Conservation (phyloP, 2,113 vertebrate genomes). For the Uropsilus gracilis region DNA sequence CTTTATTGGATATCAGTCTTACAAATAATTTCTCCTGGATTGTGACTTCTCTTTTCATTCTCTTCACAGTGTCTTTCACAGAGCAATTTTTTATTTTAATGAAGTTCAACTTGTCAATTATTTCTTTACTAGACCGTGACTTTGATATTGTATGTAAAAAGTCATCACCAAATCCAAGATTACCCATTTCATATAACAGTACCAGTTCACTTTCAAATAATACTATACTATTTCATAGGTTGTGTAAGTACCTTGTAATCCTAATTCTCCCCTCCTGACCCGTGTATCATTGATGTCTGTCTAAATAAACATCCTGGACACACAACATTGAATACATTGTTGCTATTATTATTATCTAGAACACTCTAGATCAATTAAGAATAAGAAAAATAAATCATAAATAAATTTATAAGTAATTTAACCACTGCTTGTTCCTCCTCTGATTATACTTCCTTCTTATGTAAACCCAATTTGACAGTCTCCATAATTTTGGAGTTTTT, state of each 20-base stretch:
- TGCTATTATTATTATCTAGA: not conserved
- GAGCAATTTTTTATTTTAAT: not conserved
- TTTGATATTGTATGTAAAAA: not conserved
- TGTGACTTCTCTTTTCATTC: not conserved
- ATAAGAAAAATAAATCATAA: not conserved
- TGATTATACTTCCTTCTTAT: not conserved
- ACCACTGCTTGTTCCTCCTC: not conserved
- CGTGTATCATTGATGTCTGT: not conserved
- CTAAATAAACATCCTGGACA: not conserved
- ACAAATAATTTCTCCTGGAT: not conserved
- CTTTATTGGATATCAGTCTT: not conserved
- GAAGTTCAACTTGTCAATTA: not conserved
- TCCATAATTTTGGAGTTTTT: too few species aligned
- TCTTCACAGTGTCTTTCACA: not conserved
- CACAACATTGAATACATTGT: not conserved
- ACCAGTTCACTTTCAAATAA: not conserved
- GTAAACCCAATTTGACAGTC: too few species aligned
- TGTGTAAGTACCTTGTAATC: not conserved
- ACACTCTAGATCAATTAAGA: not conserved
- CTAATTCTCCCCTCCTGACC: not conserved
- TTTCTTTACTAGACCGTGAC: not conserved
- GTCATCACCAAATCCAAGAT: not conserved
- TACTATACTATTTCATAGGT: not conserved
- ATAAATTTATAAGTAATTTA: not conserved
- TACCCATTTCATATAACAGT: not conserved